Evolutionary conservation across 92 coral and sea anemone species (phyloP).

Genomic region (Siderastrea radians): DNA sequence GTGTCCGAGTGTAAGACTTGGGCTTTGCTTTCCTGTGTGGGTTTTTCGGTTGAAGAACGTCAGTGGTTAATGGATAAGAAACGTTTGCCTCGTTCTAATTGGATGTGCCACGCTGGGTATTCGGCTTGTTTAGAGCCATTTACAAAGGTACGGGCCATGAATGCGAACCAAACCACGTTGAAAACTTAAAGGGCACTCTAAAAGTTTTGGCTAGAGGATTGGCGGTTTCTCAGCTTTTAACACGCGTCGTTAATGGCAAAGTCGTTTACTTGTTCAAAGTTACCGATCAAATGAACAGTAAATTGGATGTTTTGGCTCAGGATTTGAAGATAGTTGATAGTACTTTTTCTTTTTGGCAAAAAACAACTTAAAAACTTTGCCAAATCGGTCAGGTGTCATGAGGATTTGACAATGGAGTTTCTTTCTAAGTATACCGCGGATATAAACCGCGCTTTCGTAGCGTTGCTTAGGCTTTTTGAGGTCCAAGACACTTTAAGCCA

Average conservation of each 20-base stretch:
- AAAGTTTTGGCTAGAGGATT: neutral
- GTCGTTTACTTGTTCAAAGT: constrained; percentile 36
- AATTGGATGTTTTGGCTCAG: constrained; percentile 1
- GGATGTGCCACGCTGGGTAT: too few relatives aligned
- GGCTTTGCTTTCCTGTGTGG: neutral
- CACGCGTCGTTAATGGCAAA: constrained; percentile 38
- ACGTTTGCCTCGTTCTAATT: too few relatives aligned
- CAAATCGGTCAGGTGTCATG: neutral
- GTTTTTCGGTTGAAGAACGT: too few relatives aligned
- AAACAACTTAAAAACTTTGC: neutral
- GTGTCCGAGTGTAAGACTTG: neutral
- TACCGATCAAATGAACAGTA: constrained; percentile 41
- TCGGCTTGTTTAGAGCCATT: too few relatives aligned
- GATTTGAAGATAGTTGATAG: neutral
- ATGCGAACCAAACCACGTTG: too few relatives aligned
- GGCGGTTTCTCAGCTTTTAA: neutral
- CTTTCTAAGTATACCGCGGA: too few relatives aligned
- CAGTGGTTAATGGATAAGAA: too few relatives aligned
- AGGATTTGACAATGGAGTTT: neutral
- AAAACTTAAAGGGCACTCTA: too few relatives aligned
- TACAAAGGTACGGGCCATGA: too few relatives aligned
- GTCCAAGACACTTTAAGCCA: too few relatives aligned
- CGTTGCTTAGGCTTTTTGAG: too few relatives aligned
- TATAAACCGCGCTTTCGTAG: too few relatives aligned
- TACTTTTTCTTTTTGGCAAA: constrained; percentile 7